Evolutionary conservation across 2,113 vertebrate species (phyloP).

Genomic region (Cinclus mexicanus): DNA sequence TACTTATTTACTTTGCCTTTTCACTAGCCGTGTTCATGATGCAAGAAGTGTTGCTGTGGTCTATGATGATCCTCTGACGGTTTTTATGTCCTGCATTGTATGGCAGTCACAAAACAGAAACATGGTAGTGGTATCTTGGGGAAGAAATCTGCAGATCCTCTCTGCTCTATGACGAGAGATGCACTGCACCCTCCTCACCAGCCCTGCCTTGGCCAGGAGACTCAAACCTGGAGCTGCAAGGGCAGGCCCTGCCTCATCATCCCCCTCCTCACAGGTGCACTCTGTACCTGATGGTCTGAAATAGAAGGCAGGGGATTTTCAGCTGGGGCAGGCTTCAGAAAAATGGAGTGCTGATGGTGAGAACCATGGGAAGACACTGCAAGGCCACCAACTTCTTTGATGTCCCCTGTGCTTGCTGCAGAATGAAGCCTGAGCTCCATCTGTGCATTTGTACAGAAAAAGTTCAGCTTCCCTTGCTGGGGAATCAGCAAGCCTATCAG

Average conservation of each 20-base stretch:
- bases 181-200: not conserved
- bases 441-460: not conserved
- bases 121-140: not conserved
- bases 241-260: not conserved
- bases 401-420: not conserved
- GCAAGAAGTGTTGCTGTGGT: not conserved
- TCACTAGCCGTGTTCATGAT: fast-evolving
- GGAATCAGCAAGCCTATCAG: not conserved
- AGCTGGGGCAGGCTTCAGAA: not conserved
- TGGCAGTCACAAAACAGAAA: not conserved
- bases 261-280: not conserved
- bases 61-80: not conserved
- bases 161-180: not conserved
- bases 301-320: not conserved
- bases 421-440: not conserved
- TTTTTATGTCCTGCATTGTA: not conserved
- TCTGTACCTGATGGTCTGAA: not conserved
- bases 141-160: not conserved
- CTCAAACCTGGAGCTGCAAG: not conserved
- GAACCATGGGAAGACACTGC: not conserved
- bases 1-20: not conserved
- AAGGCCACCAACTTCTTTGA: not conserved
- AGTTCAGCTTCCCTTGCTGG: not conserved
- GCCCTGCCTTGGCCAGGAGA: not conserved
- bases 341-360: not conserved